Evolutionary conservation across 2,888 invertebrate species (phyloP).

Genomic region (Volucella bombylans): DNA sequence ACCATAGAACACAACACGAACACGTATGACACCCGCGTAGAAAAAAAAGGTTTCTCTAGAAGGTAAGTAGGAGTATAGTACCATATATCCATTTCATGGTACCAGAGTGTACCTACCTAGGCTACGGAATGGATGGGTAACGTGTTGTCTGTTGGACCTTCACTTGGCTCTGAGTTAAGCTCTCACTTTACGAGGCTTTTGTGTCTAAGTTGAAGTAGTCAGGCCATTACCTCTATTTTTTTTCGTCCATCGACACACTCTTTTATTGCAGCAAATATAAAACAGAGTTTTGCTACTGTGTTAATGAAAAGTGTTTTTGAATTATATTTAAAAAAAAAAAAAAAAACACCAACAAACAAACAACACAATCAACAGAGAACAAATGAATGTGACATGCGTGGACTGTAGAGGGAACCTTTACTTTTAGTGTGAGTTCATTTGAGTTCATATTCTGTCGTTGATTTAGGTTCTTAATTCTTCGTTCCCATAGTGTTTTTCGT

Average conservation of each 20-base stretch:
- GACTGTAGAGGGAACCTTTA: background rate
- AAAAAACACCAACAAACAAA: conserved; percentile 5
- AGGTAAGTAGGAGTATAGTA: conserved; percentile 10
- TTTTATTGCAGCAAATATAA: conserved; percentile 30
- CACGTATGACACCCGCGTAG: conserved; percentile 50
- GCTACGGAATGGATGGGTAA: conserved; percentile 13
- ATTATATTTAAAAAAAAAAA: background rate
- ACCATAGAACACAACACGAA: conserved; percentile 26
- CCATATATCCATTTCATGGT: background rate
- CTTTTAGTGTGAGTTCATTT: conserved; percentile 28
- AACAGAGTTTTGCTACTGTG: conserved; percentile 23
- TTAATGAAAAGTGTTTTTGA: conserved; percentile 26
- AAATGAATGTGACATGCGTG: conserved; percentile 32
- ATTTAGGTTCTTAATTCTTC: background rate
- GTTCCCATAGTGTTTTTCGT: background rate
- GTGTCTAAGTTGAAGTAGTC: conserved; percentile 12
- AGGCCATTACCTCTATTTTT: conserved; percentile 55
- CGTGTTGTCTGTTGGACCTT: conserved; percentile 48
- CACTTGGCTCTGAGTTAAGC: conserved; percentile 47
- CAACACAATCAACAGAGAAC: conserved; percentile 30
- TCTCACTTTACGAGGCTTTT: conserved; percentile 32
- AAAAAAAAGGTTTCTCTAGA: conserved; percentile 45
- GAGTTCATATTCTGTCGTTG: conserved; percentile 31
- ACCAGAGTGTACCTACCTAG: too few relatives aligned
- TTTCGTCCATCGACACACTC: conserved; percentile 52